phyloP scores from a whole-genome alignment of 2,113 vertebrate genomes.

The Tenrec ecaudatus region DNA sequence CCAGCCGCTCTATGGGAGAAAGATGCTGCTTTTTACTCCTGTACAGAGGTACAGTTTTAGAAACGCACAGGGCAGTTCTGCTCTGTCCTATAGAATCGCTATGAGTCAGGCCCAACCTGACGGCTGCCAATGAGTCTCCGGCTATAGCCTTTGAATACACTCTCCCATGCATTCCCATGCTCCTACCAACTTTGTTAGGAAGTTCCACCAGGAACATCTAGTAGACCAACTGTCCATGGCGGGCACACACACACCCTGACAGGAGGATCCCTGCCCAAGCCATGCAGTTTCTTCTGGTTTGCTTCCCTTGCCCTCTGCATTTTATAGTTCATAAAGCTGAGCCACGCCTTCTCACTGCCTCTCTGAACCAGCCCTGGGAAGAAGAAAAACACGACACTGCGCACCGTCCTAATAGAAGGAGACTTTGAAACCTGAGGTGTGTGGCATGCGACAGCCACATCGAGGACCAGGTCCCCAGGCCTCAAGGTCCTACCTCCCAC shows the following conservation, averaged over 20 bases:
- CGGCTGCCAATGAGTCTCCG: not conserved
- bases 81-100: too few species aligned
- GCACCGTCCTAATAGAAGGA: not conserved
- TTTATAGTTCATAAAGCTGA: not conserved
- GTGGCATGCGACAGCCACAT: not conserved
- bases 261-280: not conserved
- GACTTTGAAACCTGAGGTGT: not conserved
- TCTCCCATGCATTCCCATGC: not conserved
- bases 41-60: too few species aligned
- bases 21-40: too few species aligned
- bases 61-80: too few species aligned
- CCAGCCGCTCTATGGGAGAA: too few species aligned
- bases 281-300: not conserved
- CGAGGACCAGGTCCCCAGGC: not conserved
- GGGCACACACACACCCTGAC: not conserved
- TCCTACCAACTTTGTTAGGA: not conserved
- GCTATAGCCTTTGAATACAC: not conserved
- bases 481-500: not conserved
- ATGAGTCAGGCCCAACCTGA: too few species aligned
- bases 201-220: not conserved
- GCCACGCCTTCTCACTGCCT: not conserved
- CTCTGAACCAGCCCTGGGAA: not conserved
- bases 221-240: not conserved
- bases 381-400: not conserved
- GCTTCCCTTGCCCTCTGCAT: not conserved